phyloP scores from a whole-genome alignment of 1,140 invertebrate genomes.

The Carposina sasakii region DNA sequence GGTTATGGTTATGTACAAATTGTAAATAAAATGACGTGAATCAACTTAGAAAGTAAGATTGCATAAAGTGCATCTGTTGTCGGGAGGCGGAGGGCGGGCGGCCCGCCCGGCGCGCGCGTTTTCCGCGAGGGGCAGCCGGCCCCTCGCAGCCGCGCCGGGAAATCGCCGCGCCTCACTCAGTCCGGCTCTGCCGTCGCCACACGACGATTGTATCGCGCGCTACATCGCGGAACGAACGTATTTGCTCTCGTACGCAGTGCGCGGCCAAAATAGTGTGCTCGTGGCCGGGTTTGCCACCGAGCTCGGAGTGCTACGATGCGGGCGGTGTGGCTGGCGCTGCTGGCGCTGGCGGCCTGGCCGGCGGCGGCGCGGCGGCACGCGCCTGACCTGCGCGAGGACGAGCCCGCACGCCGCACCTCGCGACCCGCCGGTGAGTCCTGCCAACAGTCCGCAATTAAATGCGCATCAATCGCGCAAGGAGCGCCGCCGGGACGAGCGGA shows the following conservation, averaged over 20 bases:
- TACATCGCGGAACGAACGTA: conserved; percentile 42
- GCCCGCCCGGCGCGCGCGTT: conserved; percentile 44
- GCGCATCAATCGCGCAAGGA: conserved; percentile 20
- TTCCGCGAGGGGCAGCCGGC: conserved; percentile 55
- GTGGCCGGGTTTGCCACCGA: conserved; percentile 41
- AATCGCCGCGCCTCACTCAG: conserved; percentile 58
- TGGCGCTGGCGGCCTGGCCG: conserved; percentile 42
- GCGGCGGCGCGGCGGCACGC: conserved; percentile 51
- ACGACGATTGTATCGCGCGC: conserved; percentile 49
- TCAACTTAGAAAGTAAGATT: no score
- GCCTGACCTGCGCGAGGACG: conserved; percentile 59
- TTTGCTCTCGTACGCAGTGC: conserved; percentile 35
- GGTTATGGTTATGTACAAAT: no score
- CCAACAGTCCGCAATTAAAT: conserved; percentile 24
- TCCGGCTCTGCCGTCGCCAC: conserved; percentile 53
- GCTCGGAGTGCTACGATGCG: conserved; percentile 42
- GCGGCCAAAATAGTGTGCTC: conserved; percentile 64
- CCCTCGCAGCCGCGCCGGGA: conserved; percentile 53
- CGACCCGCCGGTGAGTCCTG: conserved; percentile 57
- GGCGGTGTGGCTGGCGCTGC: conserved; percentile 48
- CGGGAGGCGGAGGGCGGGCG: conserved; percentile 20
- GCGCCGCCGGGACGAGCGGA: conserved; percentile 13
- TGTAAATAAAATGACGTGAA: no score
- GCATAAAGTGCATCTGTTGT: background rate
- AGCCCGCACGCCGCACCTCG: conserved; percentile 57